Evolutionary conservation across 2,113 vertebrate species (phyloP).

Genomic region (Carassius carassius): DNA sequence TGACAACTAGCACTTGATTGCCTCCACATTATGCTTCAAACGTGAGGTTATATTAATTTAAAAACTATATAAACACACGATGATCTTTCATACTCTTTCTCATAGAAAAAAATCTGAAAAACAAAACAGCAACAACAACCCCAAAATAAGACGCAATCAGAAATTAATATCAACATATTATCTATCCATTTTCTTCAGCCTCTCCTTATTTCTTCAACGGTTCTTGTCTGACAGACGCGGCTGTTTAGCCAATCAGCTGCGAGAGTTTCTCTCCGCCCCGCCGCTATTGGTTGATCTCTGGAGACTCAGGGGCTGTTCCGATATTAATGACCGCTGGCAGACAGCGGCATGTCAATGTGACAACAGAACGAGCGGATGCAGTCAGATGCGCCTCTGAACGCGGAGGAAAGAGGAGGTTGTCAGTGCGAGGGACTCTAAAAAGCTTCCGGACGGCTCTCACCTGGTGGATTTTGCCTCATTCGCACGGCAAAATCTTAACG

Average conservation of each 20-base stretch:
- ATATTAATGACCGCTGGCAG: constrained; percentile 85
- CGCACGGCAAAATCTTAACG: constrained; percentile 51
- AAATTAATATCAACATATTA: constrained; percentile 75
- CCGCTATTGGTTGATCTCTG: constrained; percentile 79
- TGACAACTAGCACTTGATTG: neutral
- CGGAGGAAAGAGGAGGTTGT: constrained; percentile 76
- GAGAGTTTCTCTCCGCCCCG: constrained; percentile 74
- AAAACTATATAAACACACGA: neutral
- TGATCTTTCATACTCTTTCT: neutral
- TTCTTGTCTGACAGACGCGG: constrained; percentile 67
- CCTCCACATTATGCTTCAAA: neutral
- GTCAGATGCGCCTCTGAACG: constrained; percentile 81
- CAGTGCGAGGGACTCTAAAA: constrained; percentile 66
- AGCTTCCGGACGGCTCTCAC: constrained; percentile 43
- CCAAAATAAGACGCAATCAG: constrained; percentile 62
- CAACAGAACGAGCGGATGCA: constrained; percentile 73
- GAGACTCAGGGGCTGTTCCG: constrained; percentile 78
- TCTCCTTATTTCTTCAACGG: constrained; percentile 58
- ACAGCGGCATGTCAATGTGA: constrained; percentile 86
- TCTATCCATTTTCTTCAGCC: constrained; percentile 71
- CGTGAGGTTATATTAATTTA: neutral
- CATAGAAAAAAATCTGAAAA: constrained; percentile 70
- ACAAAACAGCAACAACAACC: constrained; percentile 49
- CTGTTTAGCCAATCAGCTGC: constrained; percentile 77
- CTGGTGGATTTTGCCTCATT: constrained; percentile 72